phyloP scores from a whole-genome alignment of 2,888 invertebrate species.

The Pristionchus fissidentatus region DNA sequence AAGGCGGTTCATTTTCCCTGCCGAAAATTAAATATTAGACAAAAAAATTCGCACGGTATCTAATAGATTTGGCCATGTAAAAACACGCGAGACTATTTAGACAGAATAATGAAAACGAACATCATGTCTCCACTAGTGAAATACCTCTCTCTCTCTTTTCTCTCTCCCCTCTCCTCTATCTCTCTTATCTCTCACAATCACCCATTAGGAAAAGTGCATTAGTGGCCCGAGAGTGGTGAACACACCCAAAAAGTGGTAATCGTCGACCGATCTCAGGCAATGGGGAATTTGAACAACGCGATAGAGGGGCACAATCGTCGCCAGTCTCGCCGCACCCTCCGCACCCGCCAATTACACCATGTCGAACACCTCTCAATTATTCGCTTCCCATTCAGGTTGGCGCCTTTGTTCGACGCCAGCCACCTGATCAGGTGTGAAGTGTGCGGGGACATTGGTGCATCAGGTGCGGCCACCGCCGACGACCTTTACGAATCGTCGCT shows the following conservation, averaged over 20 bases:
- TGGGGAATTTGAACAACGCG: constrained; percentile 22
- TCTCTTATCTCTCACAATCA: constrained; percentile 40
- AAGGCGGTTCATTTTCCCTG: too few relatives aligned
- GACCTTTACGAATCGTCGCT: constrained; percentile 16
- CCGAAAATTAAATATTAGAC: background rate
- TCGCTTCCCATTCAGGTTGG: constrained; percentile 36
- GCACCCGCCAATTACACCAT: constrained; percentile 41
- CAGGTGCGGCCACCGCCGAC: constrained; percentile 2
- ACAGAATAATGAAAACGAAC: too few relatives aligned
- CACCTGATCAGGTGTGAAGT: constrained; percentile 40
- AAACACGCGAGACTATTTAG: background rate
- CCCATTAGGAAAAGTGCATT: constrained; percentile 36
- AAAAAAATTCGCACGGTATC: background rate
- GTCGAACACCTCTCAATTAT: constrained; percentile 43
- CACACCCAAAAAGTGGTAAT: constrained; percentile 27
- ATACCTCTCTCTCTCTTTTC: too few relatives aligned
- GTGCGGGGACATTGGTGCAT: background rate
- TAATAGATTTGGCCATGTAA: background rate
- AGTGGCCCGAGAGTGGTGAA: constrained; percentile 15
- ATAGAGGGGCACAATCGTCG: constrained; percentile 30
- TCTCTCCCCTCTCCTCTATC: background rate
- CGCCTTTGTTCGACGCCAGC: constrained; percentile 35
- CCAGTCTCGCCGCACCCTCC: too few relatives aligned
- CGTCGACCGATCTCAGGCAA: constrained; percentile 15
- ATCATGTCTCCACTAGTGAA: too few relatives aligned